Conservation (phyloP, 2,797 vertebrate genomes). For the Anniella stebbinsi region DNA sequence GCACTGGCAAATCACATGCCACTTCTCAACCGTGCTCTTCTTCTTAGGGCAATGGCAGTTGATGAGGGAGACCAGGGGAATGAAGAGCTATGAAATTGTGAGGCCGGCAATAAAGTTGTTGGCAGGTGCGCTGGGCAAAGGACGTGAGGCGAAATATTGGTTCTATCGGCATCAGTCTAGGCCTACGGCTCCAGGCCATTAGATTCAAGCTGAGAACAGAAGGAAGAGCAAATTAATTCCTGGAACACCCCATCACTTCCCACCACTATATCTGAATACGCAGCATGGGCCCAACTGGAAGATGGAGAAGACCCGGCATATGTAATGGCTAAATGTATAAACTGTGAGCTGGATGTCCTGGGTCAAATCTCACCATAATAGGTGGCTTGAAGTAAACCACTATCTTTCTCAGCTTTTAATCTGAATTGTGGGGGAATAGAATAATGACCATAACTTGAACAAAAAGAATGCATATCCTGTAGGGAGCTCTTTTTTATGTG, state of each 20-base stretch:
- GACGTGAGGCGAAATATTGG: background rate
- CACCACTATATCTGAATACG: slow-evolving; percentile 7
- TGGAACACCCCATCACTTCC: slow-evolving; percentile 9
- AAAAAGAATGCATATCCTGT: background rate
- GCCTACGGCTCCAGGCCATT: background rate
- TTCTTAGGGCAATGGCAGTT: background rate
- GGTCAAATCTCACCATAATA: slow-evolving; percentile 7
- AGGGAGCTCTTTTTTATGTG: background rate
- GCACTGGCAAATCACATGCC: background rate
- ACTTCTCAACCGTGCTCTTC: background rate
- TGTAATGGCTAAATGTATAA: background rate
- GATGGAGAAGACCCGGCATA: background rate
- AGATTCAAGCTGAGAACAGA: slow-evolving; percentile 37
- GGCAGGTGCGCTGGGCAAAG: slow-evolving; percentile 25
- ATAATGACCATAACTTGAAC: background rate
- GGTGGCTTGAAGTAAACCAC: background rate
- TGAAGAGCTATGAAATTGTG: slow-evolving; percentile 28
- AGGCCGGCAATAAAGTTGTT: slow-evolving; percentile 23
- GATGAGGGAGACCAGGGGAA: background rate
- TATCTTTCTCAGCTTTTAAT: background rate
- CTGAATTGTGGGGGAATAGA: background rate
- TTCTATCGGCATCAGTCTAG: slow-evolving; percentile 12
- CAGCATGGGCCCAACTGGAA: slow-evolving; percentile 14
- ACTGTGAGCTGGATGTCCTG: background rate
- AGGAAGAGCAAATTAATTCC: slow-evolving; percentile 39